Evolutionary conservation across 2,113 vertebrate genomes (phyloP).

Genomic region (Micronisus gabar): DNA sequence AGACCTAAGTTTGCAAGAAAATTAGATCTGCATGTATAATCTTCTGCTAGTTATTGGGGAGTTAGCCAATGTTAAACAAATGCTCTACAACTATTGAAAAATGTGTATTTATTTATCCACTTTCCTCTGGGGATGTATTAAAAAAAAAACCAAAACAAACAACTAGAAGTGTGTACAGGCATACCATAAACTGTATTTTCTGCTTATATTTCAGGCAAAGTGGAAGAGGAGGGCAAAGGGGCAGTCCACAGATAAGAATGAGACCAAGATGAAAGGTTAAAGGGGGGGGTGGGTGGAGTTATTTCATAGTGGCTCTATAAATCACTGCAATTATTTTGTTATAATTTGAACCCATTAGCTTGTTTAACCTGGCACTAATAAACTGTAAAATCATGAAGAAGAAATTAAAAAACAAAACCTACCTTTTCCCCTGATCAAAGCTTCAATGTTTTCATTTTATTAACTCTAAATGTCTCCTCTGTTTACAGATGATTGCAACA

Average conservation of each 20-base stretch:
- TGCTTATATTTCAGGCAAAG: constrained; percentile 19
- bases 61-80: constrained; percentile 34
- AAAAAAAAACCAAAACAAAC: constrained; percentile 14
- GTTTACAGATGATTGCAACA: constrained; percentile 20
- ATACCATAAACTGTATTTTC: constrained; percentile 19
- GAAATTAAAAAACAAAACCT: neutral
- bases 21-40: constrained; percentile 26
- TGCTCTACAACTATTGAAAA: neutral
- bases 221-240: neutral
- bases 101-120: constrained; percentile 12
- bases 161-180: neutral
- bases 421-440: constrained; percentile 38
- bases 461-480: constrained; percentile 2
- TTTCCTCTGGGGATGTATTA: neutral
- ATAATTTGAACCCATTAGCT: constrained; percentile 33
- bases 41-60: neutral
- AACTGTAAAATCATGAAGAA: constrained; percentile 11
- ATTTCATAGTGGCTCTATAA: neutral
- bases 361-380: constrained; percentile 28
- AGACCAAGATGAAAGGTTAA: constrained; percentile 31
- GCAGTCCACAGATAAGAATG: constrained; percentile 14
- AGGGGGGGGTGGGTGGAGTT: neutral
- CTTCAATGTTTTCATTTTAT: constrained; percentile 3
- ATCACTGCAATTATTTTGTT: constrained; percentile 17
- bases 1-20: constrained; percentile 37